Evolutionary conservation across 1,140 invertebrate species (phyloP), one percentile per base, ranked within the genome.

Genomic region (Drosophila pachea): DNA sequence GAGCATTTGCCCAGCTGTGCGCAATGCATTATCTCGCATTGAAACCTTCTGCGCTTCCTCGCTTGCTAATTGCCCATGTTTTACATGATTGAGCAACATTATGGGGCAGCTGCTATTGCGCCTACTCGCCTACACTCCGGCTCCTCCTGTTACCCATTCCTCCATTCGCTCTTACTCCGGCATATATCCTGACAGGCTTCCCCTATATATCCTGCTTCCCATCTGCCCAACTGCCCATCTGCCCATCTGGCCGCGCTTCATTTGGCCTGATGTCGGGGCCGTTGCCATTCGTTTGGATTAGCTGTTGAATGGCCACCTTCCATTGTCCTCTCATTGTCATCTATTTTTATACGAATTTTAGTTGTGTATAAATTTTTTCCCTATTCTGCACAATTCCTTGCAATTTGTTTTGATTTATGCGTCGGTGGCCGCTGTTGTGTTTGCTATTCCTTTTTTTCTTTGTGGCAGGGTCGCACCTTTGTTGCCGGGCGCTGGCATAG

Each of bases 381-480:
- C 55, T 50, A 47, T 68, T 61, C 35, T 48, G 6, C 43, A 49
- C 48, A 64, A 65, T 75, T 76, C 47, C 49, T 62, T 69, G 73
- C 64, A 68, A 62, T 76, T 81, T 76, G 67, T 65, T 74, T 82
- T 81, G 78, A 81, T 81, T 81, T 81, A 76, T 79, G 77, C 54
- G 48, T 48, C 55, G 77, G 60, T 62, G 70, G 74, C 43, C 16
- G 14, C 43, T 74, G 74, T 52, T 36, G 31, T 48, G 14, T 12
- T 42, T 40, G 38, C 7, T 32, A 31, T 33, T 47, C 22, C 14
- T 42, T 49, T 33, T 22, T 22, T 22, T 22, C 3, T 22, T 22
- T 3, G 22, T 22, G 22, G 22, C 22, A 22, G 22, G 22, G 22
- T 22, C 38, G 38, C 38, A 40, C 38, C 9, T 40, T 11, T 68